Base-by-base conservation (phyloP, 2,113 vertebrate species). In the Loxodonta africana region DNA sequence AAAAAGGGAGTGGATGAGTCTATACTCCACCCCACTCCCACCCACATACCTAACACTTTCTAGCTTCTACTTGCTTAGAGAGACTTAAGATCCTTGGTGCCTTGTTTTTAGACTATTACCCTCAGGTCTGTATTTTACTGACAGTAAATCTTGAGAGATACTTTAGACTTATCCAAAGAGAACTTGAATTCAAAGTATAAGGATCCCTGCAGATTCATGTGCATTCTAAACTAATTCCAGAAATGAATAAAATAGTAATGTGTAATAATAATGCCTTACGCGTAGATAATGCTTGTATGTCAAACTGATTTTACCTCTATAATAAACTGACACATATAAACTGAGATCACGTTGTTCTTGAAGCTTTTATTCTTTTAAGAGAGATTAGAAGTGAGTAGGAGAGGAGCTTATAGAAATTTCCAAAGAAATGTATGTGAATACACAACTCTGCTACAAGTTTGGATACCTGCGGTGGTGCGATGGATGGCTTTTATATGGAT, bases 31-130 rank as follows among this genome's bases (percentile, higher is more conserved):
- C 14, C 12, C 5, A 60, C 37, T 88, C 65, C 23, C 28, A 41
- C 26, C 21, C 71, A 73, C 21, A 17, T 48, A 26, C 67, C 20
- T 37, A 93, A 65, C 78, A 14, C 33, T 71, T 86, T 71, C 46
- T 87, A 48, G 76, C 69, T 63, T 95, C 37, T 87, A 26, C 60
- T 89, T 94, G 23, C 85, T 94, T 77, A 3, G 69, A 82, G 44
- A 82, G 28, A 76, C 14, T 57, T 74, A 67, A 67, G 8, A 65
- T 80, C 87, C 74, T 67, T 8, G 28, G 15, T 84, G 30, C 12
- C 41, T 92, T 95, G 48, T 90, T 92, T 94, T 92, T 28, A 94
- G 41, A 88, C 28, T 83, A n/a, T 67, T 48, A 80, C 20, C 23
- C 57, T 20, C 23, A 81, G 18, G 7, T 69, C 77, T 88, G 33